Conservation (phyloP, 2,797 vertebrate genomes). For the Epinephelus malabaricus region DNA sequence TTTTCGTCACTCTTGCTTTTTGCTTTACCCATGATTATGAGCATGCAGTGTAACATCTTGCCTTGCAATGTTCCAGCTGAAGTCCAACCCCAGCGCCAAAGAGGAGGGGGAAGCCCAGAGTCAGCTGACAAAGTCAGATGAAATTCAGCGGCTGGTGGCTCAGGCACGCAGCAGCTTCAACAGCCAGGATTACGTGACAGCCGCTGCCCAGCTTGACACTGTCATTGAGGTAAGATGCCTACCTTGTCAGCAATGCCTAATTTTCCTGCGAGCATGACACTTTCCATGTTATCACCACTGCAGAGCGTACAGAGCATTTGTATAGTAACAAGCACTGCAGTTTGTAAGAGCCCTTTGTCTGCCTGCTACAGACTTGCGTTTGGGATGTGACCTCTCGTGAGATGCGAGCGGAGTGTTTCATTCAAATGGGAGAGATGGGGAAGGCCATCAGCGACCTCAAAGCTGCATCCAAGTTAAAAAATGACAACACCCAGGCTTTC, state of each 20-base stretch:
- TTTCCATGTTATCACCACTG: background rate
- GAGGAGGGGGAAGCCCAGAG: slow-evolving; percentile 92
- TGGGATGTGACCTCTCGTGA: slow-evolving; percentile 96
- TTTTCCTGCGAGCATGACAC: slow-evolving; percentile 3
- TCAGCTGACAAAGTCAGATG: slow-evolving; percentile 92
- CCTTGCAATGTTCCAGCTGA: slow-evolving; percentile 86
- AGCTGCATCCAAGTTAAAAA: slow-evolving; percentile 94
- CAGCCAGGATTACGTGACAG: slow-evolving; percentile 86
- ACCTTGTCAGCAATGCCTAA: slow-evolving; percentile 5
- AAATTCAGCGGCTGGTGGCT: slow-evolving; percentile 91
- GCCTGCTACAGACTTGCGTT: slow-evolving; percentile 90
- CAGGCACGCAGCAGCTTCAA: slow-evolving; percentile 86
- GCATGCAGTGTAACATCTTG: background rate
- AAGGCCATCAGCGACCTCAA: slow-evolving; percentile 98
- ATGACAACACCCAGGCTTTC: slow-evolving; percentile 95
- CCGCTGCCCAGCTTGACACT: slow-evolving; percentile 88
- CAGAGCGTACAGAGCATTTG: slow-evolving; percentile 8
- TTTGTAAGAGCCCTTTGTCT: slow-evolving; percentile 22
- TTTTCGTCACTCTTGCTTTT: background rate
- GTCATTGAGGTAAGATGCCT: slow-evolving; percentile 90
- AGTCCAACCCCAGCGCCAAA: slow-evolving; percentile 90
- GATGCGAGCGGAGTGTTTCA: slow-evolving; percentile 95
- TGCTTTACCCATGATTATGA: slow-evolving; percentile 4
- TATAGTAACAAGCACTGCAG: background rate
- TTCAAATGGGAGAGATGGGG: slow-evolving; percentile 93